Evolutionary conservation across 2,888 invertebrate genomes (phyloP).

Genomic region (Mythimna ferrago): DNA sequence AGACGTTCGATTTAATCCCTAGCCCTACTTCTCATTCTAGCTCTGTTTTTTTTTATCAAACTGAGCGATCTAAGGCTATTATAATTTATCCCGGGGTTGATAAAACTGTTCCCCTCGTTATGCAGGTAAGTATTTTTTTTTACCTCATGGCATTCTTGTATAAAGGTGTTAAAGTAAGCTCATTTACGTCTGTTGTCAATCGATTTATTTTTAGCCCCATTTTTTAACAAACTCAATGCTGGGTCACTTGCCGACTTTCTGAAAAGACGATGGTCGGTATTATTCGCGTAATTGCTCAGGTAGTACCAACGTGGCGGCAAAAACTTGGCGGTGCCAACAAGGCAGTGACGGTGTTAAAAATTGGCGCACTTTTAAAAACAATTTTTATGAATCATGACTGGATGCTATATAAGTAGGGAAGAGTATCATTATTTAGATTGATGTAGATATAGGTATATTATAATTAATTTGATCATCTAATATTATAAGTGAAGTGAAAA

Average conservation of each 20-base stretch:
- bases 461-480: no score
- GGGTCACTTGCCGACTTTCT: background rate
- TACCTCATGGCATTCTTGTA: background rate
- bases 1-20: no score
- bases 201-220: slow-evolving; percentile 11
- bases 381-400: background rate
- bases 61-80: background rate
- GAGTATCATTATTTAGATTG: background rate
- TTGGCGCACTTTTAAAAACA: background rate
- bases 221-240: slow-evolving; percentile 11
- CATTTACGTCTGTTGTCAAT: slow-evolving; percentile 18
- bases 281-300: background rate
- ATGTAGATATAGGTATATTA: no score
- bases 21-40: background rate
- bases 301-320: background rate
- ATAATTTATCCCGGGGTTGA: background rate
- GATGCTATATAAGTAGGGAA: background rate
- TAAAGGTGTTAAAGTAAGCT: slow-evolving; percentile 22
- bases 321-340: slow-evolving; percentile 4
- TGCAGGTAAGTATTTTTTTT: slow-evolving; percentile 38
- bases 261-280: slow-evolving; percentile 4
- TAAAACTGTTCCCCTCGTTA: slow-evolving; percentile 17
- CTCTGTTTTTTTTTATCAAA: slow-evolving; percentile 10
- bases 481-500: no score
- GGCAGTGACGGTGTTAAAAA: background rate